Evolutionary conservation across 2,797 vertebrate species (phyloP), one percentile per base, ranked within the genome.

Genomic region (Furcifer pardalis): DNA sequence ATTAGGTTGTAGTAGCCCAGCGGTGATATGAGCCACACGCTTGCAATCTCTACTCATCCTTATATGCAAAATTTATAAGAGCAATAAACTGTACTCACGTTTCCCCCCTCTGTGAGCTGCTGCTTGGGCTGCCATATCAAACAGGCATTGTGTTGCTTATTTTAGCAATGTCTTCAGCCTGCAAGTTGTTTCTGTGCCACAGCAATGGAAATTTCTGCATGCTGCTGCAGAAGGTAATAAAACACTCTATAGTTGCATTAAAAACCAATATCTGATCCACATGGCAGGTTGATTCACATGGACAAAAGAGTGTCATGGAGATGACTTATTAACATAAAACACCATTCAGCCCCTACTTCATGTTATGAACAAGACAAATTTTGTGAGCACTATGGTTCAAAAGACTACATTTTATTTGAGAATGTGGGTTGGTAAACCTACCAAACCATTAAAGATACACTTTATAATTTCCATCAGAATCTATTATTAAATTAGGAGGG

Each of bases 1-100:
- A 89, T 94, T 89, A 90, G 71, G 69, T 86, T 83, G 44, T 85
- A 74, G 72, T 77, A 78, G 37, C 62, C 27, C 66, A 84, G 82
- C 46, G 90, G 27, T 56, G 84, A 84, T 0, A 12, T 81, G 68
- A 65, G 21, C 49, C 86, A 59, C 60, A 66, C 60, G 4, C 35
- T 83, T 66, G 2, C 52, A 87, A 49, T 17, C 25, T 82, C 27
- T 84, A 52, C 75, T 78, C 84, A 42, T 80, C 82, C 66, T 82
- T 85, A 23, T 62, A 85, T 60, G 40, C 0, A 0, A 60, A 19
- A 85, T 85, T 90, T 71, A 73, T 81, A 68, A 21, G 81, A 52
- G 82, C 75, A 87, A 69, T 40, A 68, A 25, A 9, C 78, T 65
- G 12, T 9, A 65, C 37, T 32, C 30, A 27, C 13, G n/a, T 77